phyloP scores from a whole-genome alignment of 2,113 vertebrate genomes.

The Pao palembangensis region DNA sequence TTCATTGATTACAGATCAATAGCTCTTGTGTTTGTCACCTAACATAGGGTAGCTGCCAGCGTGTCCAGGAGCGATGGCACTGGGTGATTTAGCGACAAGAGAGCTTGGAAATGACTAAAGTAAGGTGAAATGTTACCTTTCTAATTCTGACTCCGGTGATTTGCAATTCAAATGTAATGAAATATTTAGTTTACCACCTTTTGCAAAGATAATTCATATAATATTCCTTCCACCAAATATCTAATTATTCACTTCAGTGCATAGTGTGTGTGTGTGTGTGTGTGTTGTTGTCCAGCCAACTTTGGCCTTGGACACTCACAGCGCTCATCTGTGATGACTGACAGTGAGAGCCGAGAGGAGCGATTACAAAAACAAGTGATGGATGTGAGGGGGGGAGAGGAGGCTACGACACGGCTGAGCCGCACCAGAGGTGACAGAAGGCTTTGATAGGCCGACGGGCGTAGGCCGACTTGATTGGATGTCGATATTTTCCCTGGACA shows the following conservation, averaged over 20 bases:
- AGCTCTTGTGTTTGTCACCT: slow-evolving; percentile 48
- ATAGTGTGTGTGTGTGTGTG: too few relatives aligned
- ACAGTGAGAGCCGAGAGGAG: slow-evolving; percentile 26
- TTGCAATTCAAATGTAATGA: too few relatives aligned
- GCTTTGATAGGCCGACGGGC: slow-evolving; percentile 34
- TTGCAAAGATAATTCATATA: neutral
- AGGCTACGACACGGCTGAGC: slow-evolving; percentile 46
- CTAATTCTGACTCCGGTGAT: too few relatives aligned
- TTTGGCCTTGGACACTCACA: neutral
- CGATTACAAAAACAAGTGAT: slow-evolving; percentile 45
- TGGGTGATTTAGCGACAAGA: neutral
- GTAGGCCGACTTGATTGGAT: slow-evolving; percentile 32
- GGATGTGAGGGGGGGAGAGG: slow-evolving; percentile 37
- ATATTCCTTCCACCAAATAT: too few relatives aligned
- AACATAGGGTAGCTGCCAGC: slow-evolving; percentile 52
- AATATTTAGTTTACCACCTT: too few relatives aligned
- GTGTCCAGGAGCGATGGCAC: slow-evolving; percentile 20
- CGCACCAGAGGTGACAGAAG: slow-evolving; percentile 43
- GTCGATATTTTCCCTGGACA: slow-evolving; percentile 43
- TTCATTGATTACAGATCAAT: slow-evolving; percentile 50
- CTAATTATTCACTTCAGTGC: too few relatives aligned
- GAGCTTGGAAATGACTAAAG: neutral
- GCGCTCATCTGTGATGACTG: slow-evolving; percentile 1
- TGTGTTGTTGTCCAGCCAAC: neutral
- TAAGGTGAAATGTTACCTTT: too few relatives aligned